Evolutionary conservation across 1,140 invertebrate species (phyloP).

Genomic region (Amyelois transitella): DNA sequence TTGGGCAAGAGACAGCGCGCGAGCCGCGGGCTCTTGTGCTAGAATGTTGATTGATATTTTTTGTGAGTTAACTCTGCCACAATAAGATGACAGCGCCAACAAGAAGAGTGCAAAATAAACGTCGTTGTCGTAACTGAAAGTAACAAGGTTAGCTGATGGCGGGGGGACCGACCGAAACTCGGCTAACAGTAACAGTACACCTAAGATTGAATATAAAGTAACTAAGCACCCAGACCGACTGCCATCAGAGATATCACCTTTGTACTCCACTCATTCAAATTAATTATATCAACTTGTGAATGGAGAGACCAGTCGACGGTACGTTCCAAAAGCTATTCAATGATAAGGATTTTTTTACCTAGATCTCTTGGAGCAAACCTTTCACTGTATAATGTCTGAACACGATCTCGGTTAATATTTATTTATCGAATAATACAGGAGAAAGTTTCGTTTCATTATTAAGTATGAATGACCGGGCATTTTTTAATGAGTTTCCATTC

Average conservation of each 20-base stretch:
- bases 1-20: slow-evolving; percentile 42
- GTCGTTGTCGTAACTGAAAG: slow-evolving; percentile 68
- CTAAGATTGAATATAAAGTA: slow-evolving; percentile 48
- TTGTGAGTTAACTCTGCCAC: slow-evolving; percentile 66
- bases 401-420: slow-evolving; percentile 14
- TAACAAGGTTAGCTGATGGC: slow-evolving; percentile 69
- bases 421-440: slow-evolving; percentile 28
- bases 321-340: slow-evolving; percentile 23
- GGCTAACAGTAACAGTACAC: slow-evolving; percentile 68
- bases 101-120: slow-evolving; percentile 69
- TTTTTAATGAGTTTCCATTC: neutral
- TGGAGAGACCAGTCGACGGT: slow-evolving; percentile 35
- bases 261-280: slow-evolving; percentile 55
- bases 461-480: slow-evolving; percentile 14
- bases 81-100: slow-evolving; percentile 69
- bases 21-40: slow-evolving; percentile 65
- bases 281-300: slow-evolving; percentile 60
- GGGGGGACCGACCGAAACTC: slow-evolving; percentile 51
- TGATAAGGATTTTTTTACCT: slow-evolving; percentile 52
- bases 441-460: slow-evolving; percentile 31
- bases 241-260: slow-evolving; percentile 50
- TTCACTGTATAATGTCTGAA: slow-evolving; percentile 16
- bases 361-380: slow-evolving; percentile 20
- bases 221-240: slow-evolving; percentile 38
- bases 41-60: slow-evolving; percentile 75